phyloP scores from a whole-genome alignment of 2,888 invertebrate genomes.

The Agriotes lineatus region DNA sequence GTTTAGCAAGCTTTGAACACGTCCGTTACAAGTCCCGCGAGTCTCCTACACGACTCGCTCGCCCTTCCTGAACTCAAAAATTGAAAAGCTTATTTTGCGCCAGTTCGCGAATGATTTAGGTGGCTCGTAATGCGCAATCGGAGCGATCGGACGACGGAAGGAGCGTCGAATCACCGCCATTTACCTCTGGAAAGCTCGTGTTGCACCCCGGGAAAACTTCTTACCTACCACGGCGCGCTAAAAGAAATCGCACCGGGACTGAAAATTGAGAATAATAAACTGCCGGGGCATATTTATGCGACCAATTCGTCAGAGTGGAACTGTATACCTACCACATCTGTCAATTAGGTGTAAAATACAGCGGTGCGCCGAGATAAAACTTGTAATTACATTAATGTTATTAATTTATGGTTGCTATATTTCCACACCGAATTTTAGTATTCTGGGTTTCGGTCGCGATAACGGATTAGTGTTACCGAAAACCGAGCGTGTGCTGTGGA shows the following conservation, averaged over 20 bases:
- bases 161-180: conserved; percentile 45
- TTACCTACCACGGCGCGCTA: conserved; percentile 56
- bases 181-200: conserved; percentile 45
- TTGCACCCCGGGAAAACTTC: conserved; percentile 49
- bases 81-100: not conserved
- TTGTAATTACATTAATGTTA: conserved; percentile 22
- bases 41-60: too few relatives aligned
- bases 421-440: not conserved
- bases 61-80: too few relatives aligned
- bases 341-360: conserved; percentile 66
- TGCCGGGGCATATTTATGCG: conserved; percentile 63
- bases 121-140: conserved; percentile 26
- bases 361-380: conserved; percentile 40
- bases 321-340: conserved; percentile 64
- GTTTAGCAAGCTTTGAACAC: too few relatives aligned
- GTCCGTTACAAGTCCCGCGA: too few relatives aligned
- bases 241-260: conserved; percentile 63
- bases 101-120: conserved; percentile 29
- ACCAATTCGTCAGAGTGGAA: conserved; percentile 54
- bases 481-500: too few relatives aligned
- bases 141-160: conserved; percentile 38
- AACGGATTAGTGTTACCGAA: too few relatives aligned
- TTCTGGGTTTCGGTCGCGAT: too few relatives aligned
- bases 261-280: conserved; percentile 66
- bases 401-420: conserved; percentile 29